These are phyloP conservation scores for Temnothorax rugatulus DNA, from an alignment of 2,888 invertebrate species.

Conservation along the genomic window DNA sequence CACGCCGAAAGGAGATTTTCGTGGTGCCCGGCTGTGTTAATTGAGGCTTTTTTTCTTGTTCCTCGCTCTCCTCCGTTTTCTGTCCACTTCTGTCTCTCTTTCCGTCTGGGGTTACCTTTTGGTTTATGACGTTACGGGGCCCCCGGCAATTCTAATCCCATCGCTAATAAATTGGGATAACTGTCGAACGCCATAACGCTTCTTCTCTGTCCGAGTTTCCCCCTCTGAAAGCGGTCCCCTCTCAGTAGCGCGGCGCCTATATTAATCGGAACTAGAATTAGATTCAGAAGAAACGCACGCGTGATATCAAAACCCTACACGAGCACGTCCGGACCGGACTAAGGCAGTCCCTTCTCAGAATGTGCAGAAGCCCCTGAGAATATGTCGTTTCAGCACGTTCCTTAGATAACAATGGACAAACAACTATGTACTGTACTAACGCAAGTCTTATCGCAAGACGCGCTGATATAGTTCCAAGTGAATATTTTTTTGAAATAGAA, in stretches of 20 bases:
- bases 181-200: conserved; percentile 35
- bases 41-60: conserved; percentile 28
- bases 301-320: conserved; percentile 14
- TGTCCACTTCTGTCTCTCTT: background rate
- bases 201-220: background rate
- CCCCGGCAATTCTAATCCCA: conserved; percentile 48
- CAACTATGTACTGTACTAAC: background rate
- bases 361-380: conserved; percentile 27
- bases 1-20: conserved; percentile 63
- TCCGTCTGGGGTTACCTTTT: conserved; percentile 15
- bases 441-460: background rate
- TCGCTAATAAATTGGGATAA: conserved; percentile 59
- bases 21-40: conserved; percentile 54
- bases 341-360: conserved; percentile 38
- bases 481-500: background rate
- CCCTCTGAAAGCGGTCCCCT: background rate
- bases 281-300: conserved; percentile 15
- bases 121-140: conserved; percentile 41
- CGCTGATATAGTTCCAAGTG: background rate
- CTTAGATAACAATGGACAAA: conserved; percentile 37
- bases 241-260: background rate
- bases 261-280: conserved; percentile 36
- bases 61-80: background rate
- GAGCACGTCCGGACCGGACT: background rate
- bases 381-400: conserved; percentile 42